A percentile compares a stretch with the other conserved stretches of the same genome.
Conservation (phyloP, 2,888 invertebrate species). For the Dryobota labecula region DNA sequence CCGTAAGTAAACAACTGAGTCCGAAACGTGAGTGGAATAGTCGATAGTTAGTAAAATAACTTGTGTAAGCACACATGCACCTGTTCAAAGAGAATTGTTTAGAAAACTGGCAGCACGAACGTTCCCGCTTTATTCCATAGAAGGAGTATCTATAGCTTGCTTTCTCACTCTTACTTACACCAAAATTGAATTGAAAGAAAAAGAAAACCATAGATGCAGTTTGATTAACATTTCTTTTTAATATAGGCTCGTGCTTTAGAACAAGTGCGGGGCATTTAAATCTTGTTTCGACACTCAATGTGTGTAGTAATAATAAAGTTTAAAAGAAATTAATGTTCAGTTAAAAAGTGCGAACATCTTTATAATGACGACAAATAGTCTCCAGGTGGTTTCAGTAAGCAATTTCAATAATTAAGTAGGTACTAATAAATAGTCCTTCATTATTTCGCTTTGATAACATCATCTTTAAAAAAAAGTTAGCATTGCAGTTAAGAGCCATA, state of each 20-base stretch:
- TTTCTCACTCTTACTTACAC: conserved; percentile 43
- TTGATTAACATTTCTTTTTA: conserved; percentile 59
- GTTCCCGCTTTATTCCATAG: conserved; percentile 65
- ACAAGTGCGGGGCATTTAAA: conserved; percentile 55
- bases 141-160: conserved; percentile 44
- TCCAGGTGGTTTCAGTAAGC: conserved; percentile 6
- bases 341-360: not conserved
- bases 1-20: conserved; percentile 68
- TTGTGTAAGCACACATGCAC: conserved; percentile 84
- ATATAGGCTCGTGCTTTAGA: conserved; percentile 54
- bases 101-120: conserved; percentile 69
- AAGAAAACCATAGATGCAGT: conserved; percentile 34
- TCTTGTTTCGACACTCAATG: conserved; percentile 40
- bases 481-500: not conserved
- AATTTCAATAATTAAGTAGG: conserved; percentile 15
- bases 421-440: too few species aligned
- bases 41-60: conserved; percentile 80
- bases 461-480: not conserved
- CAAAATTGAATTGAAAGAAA: conserved; percentile 32
- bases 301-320: conserved; percentile 29
- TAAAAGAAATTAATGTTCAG: conserved; percentile 14
- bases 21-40: conserved; percentile 75
- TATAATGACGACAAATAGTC: conserved; percentile 3
- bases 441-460: not conserved
- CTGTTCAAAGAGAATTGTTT: conserved; percentile 86